Base-by-base conservation (phyloP, 1,140 invertebrate species). In the Drosophila lacteicornis region DNA sequence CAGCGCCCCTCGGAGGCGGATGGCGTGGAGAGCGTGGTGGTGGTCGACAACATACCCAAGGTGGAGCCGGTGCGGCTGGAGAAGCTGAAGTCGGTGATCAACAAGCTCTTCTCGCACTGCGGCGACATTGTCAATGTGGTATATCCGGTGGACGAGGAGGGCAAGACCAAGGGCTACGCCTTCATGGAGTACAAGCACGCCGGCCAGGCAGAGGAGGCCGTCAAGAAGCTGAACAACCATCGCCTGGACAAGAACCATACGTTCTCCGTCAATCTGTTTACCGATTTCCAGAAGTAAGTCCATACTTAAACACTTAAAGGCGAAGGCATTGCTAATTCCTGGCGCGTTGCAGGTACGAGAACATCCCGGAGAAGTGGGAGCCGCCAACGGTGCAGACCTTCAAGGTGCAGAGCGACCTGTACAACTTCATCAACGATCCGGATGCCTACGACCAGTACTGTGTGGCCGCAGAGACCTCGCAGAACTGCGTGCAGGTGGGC, bases 181-280 rank as follows among this genome's bases (percentile, higher is more conserved):
- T 99, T 99, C 91, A 94, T 99, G 91, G 98, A 99, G 92, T 99
- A 97, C 91, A 95, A 95, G 58, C 96, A 96, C 87, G 95, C 97
- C 11, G 93, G 94, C 22, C 95, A 96, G 92, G 98, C 98, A 15
- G 93, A 96, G 56, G 96, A 98, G 92, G 98, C 98, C 11, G 96
- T 98, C 0, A 97, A 97, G 88, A 94, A 95, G 33, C 95, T 96
- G 22, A 98, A 99, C 93, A 98, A 98, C 82, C 97, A 98, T 93
- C 98, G 98, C 92, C 95, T 99, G 80, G 99, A 99, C 93, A 99
- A 99, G 91, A 95, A 96, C 55, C 98, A 99, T 87, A 99, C 97
- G 12, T 99, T 99, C 93, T 95, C 96, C 91, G 97, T 99, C 2
- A 99, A 99, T 93, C 94, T 99, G 9, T 99, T 99, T 88, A 98